A percentile compares a stretch with the other conserved stretches of the same genome.
Evolutionary conservation across 2,797 vertebrate species (phyloP).

Genomic region (Hipposideros larvatus): DNA sequence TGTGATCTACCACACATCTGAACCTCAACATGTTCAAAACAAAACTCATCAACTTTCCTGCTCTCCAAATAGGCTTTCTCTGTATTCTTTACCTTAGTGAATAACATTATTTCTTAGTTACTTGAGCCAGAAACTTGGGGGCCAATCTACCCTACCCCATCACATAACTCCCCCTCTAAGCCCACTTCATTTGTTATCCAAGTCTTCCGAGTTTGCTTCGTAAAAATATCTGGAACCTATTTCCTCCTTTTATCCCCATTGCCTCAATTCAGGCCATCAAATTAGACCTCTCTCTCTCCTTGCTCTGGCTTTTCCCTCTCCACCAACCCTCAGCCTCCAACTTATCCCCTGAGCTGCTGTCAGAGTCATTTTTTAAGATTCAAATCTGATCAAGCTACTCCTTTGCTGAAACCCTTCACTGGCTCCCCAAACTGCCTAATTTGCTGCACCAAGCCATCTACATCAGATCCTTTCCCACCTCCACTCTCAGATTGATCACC

Average conservation of each 20-base stretch:
- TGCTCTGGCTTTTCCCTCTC: not conserved
- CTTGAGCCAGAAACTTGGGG: not conserved
- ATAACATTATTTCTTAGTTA: not conserved
- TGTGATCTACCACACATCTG: fast-evolving
- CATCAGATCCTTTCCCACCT: not conserved
- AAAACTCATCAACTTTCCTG: not conserved
- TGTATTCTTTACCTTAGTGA: not conserved
- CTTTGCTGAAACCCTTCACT: not conserved
- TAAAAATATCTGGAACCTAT: not conserved
- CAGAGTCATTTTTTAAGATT: slow-evolving; percentile 11
- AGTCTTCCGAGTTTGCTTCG: not conserved
- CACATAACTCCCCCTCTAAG: not conserved
- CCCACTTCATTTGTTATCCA: not conserved
- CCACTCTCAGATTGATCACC: not conserved
- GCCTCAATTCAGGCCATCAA: not conserved
- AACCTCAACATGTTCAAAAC: not conserved
- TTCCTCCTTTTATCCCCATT: not conserved
- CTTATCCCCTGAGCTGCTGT: not conserved
- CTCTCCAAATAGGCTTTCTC: not conserved
- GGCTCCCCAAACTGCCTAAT: not conserved
- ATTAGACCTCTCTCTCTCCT: not conserved
- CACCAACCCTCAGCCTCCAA: not conserved
- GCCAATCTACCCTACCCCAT: not conserved
- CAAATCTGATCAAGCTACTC: not conserved
- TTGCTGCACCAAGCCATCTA: not conserved